Percentiles rank a stretch among this genome's conserved stretches.
phyloP scores from a whole-genome alignment of 2,113 vertebrate genomes.

The Aleadryas rufinucha region DNA sequence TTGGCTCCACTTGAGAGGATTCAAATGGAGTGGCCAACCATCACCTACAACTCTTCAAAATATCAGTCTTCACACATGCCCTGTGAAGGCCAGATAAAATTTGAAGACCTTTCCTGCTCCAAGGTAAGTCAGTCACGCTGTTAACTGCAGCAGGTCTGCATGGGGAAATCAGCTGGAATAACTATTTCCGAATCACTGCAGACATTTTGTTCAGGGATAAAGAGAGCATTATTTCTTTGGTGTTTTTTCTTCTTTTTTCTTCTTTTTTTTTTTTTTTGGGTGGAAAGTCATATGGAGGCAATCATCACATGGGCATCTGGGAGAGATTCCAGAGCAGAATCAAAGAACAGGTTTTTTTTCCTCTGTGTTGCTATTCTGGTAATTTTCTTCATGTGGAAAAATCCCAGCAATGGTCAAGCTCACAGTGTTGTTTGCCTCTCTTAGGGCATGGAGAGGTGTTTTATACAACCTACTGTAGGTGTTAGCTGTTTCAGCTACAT shows the following conservation, averaged over 20 bases:
- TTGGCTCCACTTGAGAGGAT: not conserved
- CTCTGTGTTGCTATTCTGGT: not conserved
- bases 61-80: not conserved
- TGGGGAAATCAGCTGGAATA: accelerated
- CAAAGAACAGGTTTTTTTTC: not conserved
- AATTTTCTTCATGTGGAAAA: not conserved
- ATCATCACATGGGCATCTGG: not conserved
- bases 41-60: accelerated
- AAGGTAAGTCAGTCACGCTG: not conserved
- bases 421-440: not conserved
- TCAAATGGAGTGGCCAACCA: not conserved
- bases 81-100: not conserved
- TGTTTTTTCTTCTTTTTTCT: too few species aligned
- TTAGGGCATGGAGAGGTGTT: not conserved
- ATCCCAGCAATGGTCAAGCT: accelerated
- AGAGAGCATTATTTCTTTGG: not conserved
- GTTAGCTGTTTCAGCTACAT: not conserved
- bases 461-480: not conserved
- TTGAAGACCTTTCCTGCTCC: not conserved
- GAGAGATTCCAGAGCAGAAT: not conserved
- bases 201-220: not conserved
- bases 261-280: not conserved
- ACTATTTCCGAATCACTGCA: not conserved
- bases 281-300: conserved; percentile 8
- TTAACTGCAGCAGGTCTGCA: accelerated